Evolutionary conservation across 1,140 invertebrate genomes (phyloP).

Genomic region (Drosophila albomicans): DNA sequence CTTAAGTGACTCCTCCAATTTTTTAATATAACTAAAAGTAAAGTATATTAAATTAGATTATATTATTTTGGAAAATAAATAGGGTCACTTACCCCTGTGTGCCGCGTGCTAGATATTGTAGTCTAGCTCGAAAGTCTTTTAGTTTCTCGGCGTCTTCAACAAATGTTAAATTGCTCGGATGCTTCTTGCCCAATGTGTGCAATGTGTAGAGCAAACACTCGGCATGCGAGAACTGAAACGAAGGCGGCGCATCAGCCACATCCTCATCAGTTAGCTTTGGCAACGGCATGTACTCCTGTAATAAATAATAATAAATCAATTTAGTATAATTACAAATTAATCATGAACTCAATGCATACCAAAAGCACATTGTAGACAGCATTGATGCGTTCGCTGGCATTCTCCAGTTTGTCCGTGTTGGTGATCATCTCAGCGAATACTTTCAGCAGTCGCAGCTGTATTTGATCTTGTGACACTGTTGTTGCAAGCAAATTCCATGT

Average conservation of each 20-base stretch:
- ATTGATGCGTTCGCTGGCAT: conserved; percentile 90
- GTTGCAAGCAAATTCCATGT: conserved; percentile 87
- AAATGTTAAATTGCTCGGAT: conserved; percentile 90
- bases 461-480: conserved; percentile 88
- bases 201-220: conserved; percentile 96
- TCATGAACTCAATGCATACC: conserved; percentile 86
- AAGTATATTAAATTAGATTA: not conserved
- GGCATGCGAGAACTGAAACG: conserved; percentile 95
- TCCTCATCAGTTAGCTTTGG: conserved; percentile 90
- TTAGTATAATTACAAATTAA: not conserved
- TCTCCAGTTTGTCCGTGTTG: conserved; percentile 91
- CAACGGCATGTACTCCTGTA: conserved; percentile 91
- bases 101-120: conserved; percentile 96
- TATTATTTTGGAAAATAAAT: too few species aligned
- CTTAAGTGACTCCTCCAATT: conserved; percentile 94
- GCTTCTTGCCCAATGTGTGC: conserved; percentile 93
- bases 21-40: conserved; percentile 90
- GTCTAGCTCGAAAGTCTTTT: conserved; percentile 94
- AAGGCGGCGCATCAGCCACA: conserved; percentile 87
- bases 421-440: conserved; percentile 93
- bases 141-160: conserved; percentile 91
- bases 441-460: conserved; percentile 93
- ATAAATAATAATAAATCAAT: conserved; percentile 3
- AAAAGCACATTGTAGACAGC: conserved; percentile 91
- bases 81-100: conserved; percentile 89